phyloP scores from a whole-genome alignment of 1,140 invertebrate species.

The Zaprionus davidi region DNA sequence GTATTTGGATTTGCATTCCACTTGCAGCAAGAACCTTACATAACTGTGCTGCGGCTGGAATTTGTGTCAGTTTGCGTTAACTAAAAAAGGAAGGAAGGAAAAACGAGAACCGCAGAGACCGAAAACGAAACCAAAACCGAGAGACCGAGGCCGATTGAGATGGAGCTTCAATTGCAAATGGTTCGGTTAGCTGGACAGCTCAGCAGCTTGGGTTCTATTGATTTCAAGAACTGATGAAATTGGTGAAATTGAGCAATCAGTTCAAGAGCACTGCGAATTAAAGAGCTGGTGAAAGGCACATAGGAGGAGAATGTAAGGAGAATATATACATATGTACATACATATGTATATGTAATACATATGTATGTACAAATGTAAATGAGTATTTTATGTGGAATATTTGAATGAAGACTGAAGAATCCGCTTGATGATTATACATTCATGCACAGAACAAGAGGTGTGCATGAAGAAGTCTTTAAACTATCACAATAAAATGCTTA shows the following conservation, averaged over 20 bases:
- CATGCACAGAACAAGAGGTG: too few relatives aligned
- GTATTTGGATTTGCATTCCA: conserved; percentile 1
- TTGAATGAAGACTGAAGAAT: not conserved
- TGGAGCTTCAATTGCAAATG: not conserved
- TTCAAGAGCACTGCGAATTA: not conserved
- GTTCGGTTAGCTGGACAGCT: not conserved
- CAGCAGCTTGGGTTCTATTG: not conserved
- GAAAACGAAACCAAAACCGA: not conserved
- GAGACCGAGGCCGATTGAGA: not conserved
- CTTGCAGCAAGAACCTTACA: not conserved
- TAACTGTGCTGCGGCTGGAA: not conserved
- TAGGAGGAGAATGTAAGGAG: too few relatives aligned
- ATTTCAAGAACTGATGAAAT: not conserved
- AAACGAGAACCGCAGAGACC: not conserved
- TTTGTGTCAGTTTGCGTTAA: not conserved
- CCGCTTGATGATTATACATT: too few relatives aligned
- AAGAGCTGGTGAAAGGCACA: not conserved
- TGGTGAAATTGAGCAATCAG: not conserved
- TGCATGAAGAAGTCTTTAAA: too few relatives aligned
- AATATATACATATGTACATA: too few relatives aligned
- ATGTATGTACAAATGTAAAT: too few relatives aligned
- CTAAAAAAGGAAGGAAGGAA: not conserved
- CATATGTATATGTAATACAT: too few relatives aligned
- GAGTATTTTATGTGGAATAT: not conserved
- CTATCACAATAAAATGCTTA: too few relatives aligned